These are phyloP conservation scores for Melanocharis versteri DNA, from an alignment of 2,113 vertebrate genomes.

Conservation along the genomic window DNA sequence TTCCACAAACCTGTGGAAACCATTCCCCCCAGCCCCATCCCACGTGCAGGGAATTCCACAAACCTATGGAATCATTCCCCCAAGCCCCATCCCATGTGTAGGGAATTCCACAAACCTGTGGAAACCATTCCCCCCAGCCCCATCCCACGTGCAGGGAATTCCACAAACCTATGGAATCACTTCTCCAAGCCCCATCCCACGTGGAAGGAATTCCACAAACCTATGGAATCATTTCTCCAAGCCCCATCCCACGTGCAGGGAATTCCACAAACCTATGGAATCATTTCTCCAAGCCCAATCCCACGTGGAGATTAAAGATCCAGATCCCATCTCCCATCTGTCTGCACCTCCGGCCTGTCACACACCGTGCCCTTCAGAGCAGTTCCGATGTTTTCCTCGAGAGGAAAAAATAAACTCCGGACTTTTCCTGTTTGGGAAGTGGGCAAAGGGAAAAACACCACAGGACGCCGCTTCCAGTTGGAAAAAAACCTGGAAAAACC, in stretches of 20 bases:
- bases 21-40: background rate
- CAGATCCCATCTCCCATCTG: background rate
- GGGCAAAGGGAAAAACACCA: background rate
- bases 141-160: background rate
- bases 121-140: background rate
- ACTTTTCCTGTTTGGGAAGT: slow-evolving; percentile 55
- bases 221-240: too few species aligned
- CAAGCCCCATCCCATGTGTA: too few species aligned
- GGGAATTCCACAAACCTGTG: accelerated
- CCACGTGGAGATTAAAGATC: background rate
- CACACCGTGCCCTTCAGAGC: background rate
- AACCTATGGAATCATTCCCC: accelerated
- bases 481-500: background rate
- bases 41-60: background rate
- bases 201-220: accelerated
- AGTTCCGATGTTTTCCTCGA: background rate
- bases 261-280: background rate
- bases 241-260: too few species aligned
- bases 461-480: accelerated
- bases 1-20: accelerated
- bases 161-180: background rate
- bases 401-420: slow-evolving; percentile 53
- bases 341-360: background rate
- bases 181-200: too few species aligned
- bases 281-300: too few species aligned